Evolutionary conservation across 2,888 invertebrate species (phyloP).

Genomic region (Polyploca ridens): DNA sequence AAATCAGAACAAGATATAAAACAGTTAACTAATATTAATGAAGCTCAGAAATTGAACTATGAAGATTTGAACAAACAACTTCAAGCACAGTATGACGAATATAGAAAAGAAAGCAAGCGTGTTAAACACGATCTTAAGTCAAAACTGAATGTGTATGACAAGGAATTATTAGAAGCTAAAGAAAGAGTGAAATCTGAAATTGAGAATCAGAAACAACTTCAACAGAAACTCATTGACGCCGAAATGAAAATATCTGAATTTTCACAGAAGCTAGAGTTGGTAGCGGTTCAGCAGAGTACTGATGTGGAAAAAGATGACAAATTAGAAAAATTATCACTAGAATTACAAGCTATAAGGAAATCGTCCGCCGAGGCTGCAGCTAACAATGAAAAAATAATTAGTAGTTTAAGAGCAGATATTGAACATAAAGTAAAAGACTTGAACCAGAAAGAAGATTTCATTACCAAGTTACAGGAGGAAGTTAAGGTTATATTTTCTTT

Average conservation of each 20-base stretch:
- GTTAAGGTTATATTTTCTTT: conserved; percentile 57
- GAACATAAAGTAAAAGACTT: conserved; percentile 71
- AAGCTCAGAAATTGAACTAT: conserved; percentile 77
- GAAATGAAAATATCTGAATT: conserved; percentile 68
- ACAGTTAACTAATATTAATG: conserved; percentile 73
- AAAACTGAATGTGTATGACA: conserved; percentile 84
- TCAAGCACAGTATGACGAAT: conserved; percentile 71
- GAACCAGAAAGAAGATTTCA: conserved; percentile 67
- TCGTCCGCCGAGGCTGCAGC: conserved; percentile 61
- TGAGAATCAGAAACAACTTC: conserved; percentile 67
- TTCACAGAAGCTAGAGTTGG: conserved; percentile 72
- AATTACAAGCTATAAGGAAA: conserved; percentile 71
- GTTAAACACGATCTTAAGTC: conserved; percentile 80
- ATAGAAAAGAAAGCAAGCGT: conserved; percentile 76
- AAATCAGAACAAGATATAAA: conserved; percentile 79
- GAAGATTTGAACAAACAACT: conserved; percentile 77
- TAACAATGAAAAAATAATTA: conserved; percentile 66
- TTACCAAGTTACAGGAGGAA: conserved; percentile 70
- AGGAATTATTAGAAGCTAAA: conserved; percentile 67
- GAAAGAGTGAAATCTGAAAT: conserved; percentile 66
- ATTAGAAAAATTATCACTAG: conserved; percentile 72
- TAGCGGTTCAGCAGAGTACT: conserved; percentile 69
- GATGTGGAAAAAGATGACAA: conserved; percentile 70
- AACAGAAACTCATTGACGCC: conserved; percentile 64
- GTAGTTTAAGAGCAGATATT: conserved; percentile 66